These are phyloP conservation scores for Drosophila leontia DNA, from an alignment of 1,140 invertebrate genomes.

Conservation along the genomic window DNA sequence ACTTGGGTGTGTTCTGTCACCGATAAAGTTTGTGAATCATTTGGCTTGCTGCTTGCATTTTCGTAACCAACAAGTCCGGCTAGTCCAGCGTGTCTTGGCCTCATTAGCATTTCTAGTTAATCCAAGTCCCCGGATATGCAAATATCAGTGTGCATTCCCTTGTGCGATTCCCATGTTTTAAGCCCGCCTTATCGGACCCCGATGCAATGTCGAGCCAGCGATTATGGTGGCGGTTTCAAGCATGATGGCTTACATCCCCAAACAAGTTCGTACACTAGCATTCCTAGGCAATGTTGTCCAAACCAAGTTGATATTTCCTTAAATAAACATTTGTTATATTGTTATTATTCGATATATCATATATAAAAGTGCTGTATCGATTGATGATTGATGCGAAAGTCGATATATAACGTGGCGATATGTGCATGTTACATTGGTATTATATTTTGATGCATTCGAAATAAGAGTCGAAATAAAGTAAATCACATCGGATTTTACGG, in stretches of 20 bases:
- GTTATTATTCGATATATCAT: too few relatives aligned
- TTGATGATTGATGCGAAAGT: neutral
- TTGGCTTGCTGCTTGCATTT: neutral
- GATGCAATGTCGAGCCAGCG: conserved; percentile 28
- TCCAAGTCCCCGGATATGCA: conserved; percentile 29
- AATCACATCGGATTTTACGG: neutral
- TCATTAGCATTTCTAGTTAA: conserved; percentile 25
- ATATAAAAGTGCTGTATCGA: too few relatives aligned
- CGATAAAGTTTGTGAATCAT: neutral
- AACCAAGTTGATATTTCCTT: neutral
- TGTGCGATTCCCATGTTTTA: conserved; percentile 23
- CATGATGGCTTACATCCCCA: conserved; percentile 11
- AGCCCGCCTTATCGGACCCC: conserved; percentile 28
- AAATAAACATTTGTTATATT: neutral
- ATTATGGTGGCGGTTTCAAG: conserved; percentile 13
- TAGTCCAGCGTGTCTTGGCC: conserved; percentile 7
- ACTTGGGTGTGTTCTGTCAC: neutral
- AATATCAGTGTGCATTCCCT: conserved; percentile 32
- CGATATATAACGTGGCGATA: neutral
- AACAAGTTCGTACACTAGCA: conserved; percentile 23
- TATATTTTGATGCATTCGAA: neutral
- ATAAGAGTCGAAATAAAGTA: neutral
- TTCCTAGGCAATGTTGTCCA: neutral
- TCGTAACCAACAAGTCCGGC: neutral
- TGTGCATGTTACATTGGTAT: neutral